A percentile compares a stretch with the other conserved stretches of the same genome.
Conservation (phyloP, 2,888 invertebrate genomes). For the Drosophila borborema region DNA sequence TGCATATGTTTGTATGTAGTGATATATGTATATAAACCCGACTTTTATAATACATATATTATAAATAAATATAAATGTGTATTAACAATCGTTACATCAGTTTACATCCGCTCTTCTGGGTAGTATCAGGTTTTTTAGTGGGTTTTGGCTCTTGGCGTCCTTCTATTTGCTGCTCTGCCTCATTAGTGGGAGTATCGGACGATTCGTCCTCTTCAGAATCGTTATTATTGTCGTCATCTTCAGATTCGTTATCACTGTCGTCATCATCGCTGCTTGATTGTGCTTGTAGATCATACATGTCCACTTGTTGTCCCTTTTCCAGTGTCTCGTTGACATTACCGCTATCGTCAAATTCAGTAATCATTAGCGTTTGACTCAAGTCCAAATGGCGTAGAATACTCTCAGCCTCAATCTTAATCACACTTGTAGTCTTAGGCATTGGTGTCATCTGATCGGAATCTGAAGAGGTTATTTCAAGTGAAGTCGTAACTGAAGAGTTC, state of each 20-base stretch:
- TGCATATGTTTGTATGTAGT: neutral
- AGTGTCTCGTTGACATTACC: neutral
- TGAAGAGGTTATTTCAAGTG: neutral
- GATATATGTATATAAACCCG: neutral
- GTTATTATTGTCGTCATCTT: rapidly evolving
- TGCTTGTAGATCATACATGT: neutral
- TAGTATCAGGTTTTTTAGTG: too few relatives aligned
- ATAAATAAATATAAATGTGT: neutral
- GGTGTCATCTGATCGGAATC: neutral
- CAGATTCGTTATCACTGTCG: neutral
- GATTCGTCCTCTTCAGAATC: neutral
- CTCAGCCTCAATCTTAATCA: neutral
- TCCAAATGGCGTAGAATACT: neutral
- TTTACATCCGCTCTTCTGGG: neutral
- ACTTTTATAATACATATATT: neutral
- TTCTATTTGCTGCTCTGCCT: too few relatives aligned
- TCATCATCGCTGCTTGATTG: neutral
- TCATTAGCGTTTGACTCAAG: neutral
- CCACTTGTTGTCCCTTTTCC: neutral
- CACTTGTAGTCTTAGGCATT: neutral
- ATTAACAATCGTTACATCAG: neutral
- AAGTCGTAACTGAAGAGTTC: too few relatives aligned
- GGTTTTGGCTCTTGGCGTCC: too few relatives aligned
- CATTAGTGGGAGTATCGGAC: too few relatives aligned
- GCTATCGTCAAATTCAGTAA: neutral